A percentile compares a stretch with the other conserved stretches of the same genome.
phyloP scores from a whole-genome alignment of 1,140 invertebrate genomes.

The Diachasmimorpha longicaudata region DNA sequence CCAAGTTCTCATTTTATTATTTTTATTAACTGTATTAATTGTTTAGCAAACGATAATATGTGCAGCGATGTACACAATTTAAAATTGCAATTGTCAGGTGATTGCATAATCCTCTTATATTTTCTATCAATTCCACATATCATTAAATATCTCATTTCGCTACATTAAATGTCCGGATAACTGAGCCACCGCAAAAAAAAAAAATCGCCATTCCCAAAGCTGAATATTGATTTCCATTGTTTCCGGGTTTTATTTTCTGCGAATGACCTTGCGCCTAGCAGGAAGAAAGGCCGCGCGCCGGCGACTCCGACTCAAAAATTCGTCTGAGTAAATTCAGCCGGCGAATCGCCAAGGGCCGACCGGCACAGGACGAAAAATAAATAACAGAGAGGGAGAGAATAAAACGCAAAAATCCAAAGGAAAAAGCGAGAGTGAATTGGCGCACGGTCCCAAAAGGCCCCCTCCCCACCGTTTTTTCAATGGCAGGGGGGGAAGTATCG shows the following conservation, averaged over 20 bases:
- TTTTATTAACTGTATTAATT: too few relatives aligned
- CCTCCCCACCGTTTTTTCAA: not conserved
- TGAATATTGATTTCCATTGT: not conserved
- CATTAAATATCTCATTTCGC: not conserved
- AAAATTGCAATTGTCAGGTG: too few relatives aligned
- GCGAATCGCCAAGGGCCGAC: too few relatives aligned
- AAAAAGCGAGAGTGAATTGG: not conserved
- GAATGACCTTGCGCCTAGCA: conserved; percentile 12
- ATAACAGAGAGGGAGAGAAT: not conserved
- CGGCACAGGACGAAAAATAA: not conserved
- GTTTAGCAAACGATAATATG: too few relatives aligned
- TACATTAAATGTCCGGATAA: too few relatives aligned
- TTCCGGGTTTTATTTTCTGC: not conserved
- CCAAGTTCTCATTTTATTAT: too few relatives aligned
- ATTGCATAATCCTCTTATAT: not conserved
- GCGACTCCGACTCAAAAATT: not conserved
- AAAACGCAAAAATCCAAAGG: not conserved
- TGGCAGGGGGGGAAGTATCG: not conserved
- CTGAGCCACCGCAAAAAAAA: too few relatives aligned
- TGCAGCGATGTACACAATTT: too few relatives aligned
- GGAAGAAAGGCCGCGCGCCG: conserved; percentile 4
- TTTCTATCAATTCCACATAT: not conserved
- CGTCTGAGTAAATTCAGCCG: not conserved
- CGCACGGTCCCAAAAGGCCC: not conserved
- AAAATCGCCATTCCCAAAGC: too few relatives aligned